Conservation (phyloP, 2,888 invertebrate genomes). For the Dorcus hopei region DNA sequence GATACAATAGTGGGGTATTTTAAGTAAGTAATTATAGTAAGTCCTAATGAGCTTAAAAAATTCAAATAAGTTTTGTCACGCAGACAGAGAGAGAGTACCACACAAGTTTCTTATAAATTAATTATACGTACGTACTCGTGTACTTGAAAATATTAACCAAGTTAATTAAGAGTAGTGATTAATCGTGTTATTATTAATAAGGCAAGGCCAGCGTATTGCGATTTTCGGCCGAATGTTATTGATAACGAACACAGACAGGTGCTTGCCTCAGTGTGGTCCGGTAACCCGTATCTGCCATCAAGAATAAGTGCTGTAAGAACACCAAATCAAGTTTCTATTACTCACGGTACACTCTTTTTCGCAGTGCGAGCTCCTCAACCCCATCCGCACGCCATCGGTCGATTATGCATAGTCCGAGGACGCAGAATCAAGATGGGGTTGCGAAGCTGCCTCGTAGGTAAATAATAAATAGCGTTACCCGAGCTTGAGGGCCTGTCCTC, state of each 20-base stretch:
- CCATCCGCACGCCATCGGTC: no score
- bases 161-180: constrained; percentile 6
- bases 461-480: constrained; percentile 65
- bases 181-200: constrained; percentile 1
- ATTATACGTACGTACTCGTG: no score
- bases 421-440: no score
- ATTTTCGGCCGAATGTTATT: constrained; percentile 14
- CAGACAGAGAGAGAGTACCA: no score
- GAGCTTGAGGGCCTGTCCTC: constrained; percentile 95
- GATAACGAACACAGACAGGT: constrained; percentile 31
- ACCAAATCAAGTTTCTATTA: constrained; percentile 18
- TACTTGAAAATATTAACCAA: background rate
- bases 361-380: no score
- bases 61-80: no score
- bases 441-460: background rate
- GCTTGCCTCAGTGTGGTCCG: constrained; percentile 78
- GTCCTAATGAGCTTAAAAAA: no score
- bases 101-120: no score
- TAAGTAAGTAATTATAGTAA: no score
- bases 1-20: no score
- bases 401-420: no score
- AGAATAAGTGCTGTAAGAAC: constrained; percentile 76
- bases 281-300: constrained; percentile 67
- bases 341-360: background rate
- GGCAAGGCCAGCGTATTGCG: constrained; percentile 17